These are phyloP conservation scores for Hemaris fuciformis DNA, from an alignment of 2,888 invertebrate genomes.

Conservation along the genomic window DNA sequence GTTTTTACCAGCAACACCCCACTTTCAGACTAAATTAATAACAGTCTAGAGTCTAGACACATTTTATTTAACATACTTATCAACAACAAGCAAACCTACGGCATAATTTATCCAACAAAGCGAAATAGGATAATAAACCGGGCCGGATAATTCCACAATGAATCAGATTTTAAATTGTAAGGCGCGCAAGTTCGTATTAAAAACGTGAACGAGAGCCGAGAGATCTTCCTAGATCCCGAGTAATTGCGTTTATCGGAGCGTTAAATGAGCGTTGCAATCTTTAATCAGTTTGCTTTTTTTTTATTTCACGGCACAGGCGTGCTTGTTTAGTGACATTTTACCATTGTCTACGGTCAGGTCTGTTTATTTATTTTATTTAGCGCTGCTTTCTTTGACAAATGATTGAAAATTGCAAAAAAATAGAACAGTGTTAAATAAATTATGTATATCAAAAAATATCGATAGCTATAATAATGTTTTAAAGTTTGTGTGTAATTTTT, in stretches of 20 bases:
- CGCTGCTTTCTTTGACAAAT: background rate
- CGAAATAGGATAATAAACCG: constrained; percentile 26
- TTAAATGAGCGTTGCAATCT: constrained; percentile 75
- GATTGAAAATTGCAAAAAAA: too few species aligned
- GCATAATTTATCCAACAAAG: constrained; percentile 13
- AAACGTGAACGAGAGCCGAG: constrained; percentile 48
- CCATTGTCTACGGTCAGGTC: constrained; percentile 17
- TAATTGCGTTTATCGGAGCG: constrained; percentile 76
- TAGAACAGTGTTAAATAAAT: too few species aligned
- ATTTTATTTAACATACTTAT: too few species aligned
- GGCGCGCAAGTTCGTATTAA: constrained; percentile 39
- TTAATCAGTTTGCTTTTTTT: constrained; percentile 63
- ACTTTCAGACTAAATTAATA: too few species aligned
- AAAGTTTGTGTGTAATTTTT: background rate
- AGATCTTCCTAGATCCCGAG: constrained; percentile 52
- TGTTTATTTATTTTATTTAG: background rate
- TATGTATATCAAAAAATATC: too few species aligned
- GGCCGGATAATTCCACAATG: constrained; percentile 25
- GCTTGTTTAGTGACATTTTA: constrained; percentile 33
- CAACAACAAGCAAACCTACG: too few species aligned
- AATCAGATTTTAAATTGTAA: constrained; percentile 15
- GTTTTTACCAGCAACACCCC: too few species aligned
- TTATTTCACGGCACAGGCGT: constrained; percentile 34
- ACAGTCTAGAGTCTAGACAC: too few species aligned
- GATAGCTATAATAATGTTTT: too few species aligned